phyloP scores from a whole-genome alignment of 2,113 vertebrate species.

The Gallinago paraguaiae region DNA sequence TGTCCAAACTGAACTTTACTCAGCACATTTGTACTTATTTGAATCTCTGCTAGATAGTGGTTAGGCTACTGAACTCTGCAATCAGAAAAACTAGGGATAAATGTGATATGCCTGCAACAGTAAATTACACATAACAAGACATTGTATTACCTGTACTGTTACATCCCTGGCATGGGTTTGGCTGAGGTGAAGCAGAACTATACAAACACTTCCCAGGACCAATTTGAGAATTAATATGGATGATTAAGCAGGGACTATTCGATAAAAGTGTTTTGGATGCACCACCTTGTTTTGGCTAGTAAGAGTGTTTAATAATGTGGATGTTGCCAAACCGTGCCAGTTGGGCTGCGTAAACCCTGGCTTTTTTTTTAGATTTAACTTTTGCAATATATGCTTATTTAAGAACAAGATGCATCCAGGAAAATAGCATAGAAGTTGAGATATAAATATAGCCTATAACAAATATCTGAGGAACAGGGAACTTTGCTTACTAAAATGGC shows the following conservation, averaged over 20 bases:
- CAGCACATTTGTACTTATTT: background rate
- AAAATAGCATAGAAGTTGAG: background rate
- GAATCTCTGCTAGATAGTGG: background rate
- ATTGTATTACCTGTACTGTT: background rate
- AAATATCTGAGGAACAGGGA: background rate
- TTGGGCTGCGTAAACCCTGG: background rate
- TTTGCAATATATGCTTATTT: background rate
- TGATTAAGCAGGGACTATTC: background rate
- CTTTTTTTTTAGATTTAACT: background rate
- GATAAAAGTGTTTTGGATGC: background rate
- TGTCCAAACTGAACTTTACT: background rate
- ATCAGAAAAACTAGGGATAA: background rate
- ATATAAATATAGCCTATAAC: background rate
- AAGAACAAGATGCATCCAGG: background rate
- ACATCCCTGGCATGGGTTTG: background rate
- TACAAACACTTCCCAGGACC: background rate
- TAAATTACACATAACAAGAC: background rate
- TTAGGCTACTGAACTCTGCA: background rate
- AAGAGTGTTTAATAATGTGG: background rate
- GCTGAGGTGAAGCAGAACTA: background rate
- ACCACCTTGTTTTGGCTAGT: background rate
- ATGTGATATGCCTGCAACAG: background rate
- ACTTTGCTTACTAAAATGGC: background rate
- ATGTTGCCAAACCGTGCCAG: background rate
- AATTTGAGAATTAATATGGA: background rate